Base-by-base conservation (phyloP, 2,797 vertebrate species). In the Cirrhinus mrigala region DNA sequence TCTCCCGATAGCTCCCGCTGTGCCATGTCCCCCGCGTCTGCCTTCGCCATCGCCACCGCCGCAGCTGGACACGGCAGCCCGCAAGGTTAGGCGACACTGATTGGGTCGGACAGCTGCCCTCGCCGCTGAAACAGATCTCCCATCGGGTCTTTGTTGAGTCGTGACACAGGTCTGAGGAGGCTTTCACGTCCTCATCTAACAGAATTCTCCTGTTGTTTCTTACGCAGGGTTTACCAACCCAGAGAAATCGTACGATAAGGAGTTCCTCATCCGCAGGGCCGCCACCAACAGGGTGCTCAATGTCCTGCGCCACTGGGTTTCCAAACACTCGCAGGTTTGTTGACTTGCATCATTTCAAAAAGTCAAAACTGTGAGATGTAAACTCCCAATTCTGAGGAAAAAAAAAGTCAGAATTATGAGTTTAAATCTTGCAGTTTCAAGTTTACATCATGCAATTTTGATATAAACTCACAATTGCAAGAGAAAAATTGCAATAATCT, bases 231-330 rank as follows among this genome's bases (percentile, higher is more conserved):
- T 97, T 87, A 96, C 90, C 94, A 97, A 92, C 87, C 94, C 93
- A 0, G 98, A 99, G 89, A 96, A 97, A 90, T 92, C 88, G 6
- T 98, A 96, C 0, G 98, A 99, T 93, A 99, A 99, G 93, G 97
- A 99, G 80, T 98, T 99, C 90, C 97, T 98, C 91, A 99, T 99
- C 89, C 96, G 98, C 44, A 93, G 98, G 90, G 97, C 98, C 0
- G 98, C 98, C 6, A 99, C 98, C 27, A 99, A 99, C 91, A 92
- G 98, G 22, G 98, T 99, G 1, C 95, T 99, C 60, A 99, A 99
- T 8, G 98, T 99, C 81, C 95, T 99, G 88, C 96, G 98, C 9
- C 98, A 99, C 94, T 99, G 98, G 98, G 97, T 99, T 64, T 99
- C 97, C 87, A 99, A 99, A 70, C 98, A 99, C 68, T 96, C 97